Evolutionary conservation across 1,140 invertebrate genomes (phyloP), one percentile per base, ranked within the genome.

Genomic region (Microvelia longipes): DNA sequence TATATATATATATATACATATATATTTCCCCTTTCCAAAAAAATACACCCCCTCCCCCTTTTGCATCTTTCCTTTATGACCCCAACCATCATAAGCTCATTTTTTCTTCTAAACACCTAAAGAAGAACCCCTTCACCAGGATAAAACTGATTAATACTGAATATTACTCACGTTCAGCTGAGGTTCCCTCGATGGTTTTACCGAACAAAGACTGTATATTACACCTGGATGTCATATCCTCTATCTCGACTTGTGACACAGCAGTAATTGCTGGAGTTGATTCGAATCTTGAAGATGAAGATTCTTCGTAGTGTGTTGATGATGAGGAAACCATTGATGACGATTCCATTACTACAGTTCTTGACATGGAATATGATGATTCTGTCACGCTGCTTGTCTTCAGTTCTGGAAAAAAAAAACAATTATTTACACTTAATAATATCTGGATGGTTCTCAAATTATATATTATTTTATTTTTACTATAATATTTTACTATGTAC

Each of bases 131-230:
- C n/a, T n/a, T n/a, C n/a, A n/a, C n/a, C n/a, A n/a, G n/a, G n/a
- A n/a, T n/a, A n/a, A n/a, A n/a, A n/a, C n/a, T n/a, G n/a, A n/a
- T n/a, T n/a, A n/a, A n/a, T n/a, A n/a, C n/a, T n/a, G n/a, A n/a
- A 26, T 67, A 62, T 61, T 50, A 63, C 90, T 90, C 84, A 92
- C 90, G 88, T 85, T 91, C 87, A 71, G 90, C 85, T 75, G 83
- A 88, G 69, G 85, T 83, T 73, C 90, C 89, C 79, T 87, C 85
- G 67, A 91, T 82, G 14, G 89, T 89, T 77, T 88, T 88, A 14
- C 83, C 79, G 75, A 92, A 90, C 27, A 84, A 79, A 0, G 90
- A 89, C 75, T 82, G 87, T 72, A 81, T 81, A 50, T 80, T 77
- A 29, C 77, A 78, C 26, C 78, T 50, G 50, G 60, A 29, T 28